Evolutionary conservation across 2,797 vertebrate species (phyloP), one percentile per base, ranked within the genome.

Genomic region (Rhinoraja longicauda): DNA sequence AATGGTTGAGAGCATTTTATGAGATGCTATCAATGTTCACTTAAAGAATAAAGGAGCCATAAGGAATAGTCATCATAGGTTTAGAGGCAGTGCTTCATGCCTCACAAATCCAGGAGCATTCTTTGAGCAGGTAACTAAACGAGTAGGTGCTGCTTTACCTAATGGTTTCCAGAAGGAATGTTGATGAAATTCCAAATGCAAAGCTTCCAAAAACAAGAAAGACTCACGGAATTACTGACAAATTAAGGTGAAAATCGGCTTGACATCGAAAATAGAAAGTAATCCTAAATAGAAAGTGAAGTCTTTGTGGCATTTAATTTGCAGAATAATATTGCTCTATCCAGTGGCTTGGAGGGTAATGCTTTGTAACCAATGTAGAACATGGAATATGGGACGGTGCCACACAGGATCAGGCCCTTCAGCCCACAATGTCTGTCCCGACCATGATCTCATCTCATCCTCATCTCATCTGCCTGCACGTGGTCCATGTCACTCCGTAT

Each of bases 11-110:
- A 75, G 64, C 21, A 75, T 75, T 53, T 92, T 92, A 57, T 92
- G 90, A 92, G 90, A 75, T 75, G 90, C 39, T 39, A 88, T 88
- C 84, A 88, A 21, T 67, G 84, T 88, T 88, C 84, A 88, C 59
- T n/a, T 88, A 88, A 88, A 88, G 62, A 88, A 88, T 67, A 88
- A 88, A 88, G 84, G 84, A 88, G 84, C 84, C 29, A 88, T 88
- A 64, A 88, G 84, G 32, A 88, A 88, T 36, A 67, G 84, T 88
- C 84, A 67, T 67, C 84, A 88, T 88, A 32, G 62, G 67, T 67
- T 88, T 88, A 67, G 84, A 32, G 84, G 62, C 84, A 67, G 88
- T 67, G 67, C n/a, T 88, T 88, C n/a, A 88, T 88, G 84, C 84
- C 84, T 67, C 84, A 88, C 84, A 88, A 88, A 88, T 39, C 88